phyloP scores from a whole-genome alignment of 2,797 vertebrate genomes.

The Scarus forsteni region DNA sequence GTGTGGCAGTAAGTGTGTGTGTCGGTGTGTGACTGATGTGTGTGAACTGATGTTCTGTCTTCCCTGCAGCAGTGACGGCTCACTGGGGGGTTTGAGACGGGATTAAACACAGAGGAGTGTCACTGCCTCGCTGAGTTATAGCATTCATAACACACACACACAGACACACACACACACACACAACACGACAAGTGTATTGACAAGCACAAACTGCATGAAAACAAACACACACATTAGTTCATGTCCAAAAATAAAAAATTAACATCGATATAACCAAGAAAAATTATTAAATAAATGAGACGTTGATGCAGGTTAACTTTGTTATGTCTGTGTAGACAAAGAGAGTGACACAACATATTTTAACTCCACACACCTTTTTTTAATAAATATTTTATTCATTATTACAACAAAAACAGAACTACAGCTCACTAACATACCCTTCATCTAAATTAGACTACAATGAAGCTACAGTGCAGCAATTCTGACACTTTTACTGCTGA shows the following conservation, averaged over 20 bases:
- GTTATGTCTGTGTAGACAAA: too few species aligned
- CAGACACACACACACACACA: conserved; percentile 54
- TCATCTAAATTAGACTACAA: too few species aligned
- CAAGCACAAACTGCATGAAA: conserved; percentile 17
- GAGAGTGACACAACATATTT: too few species aligned
- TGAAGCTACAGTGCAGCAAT: too few species aligned
- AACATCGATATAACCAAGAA: too few species aligned
- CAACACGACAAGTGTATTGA: conserved; percentile 20
- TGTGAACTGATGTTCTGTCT: conserved; percentile 73
- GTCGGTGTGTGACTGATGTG: conserved; percentile 65
- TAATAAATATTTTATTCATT: too few species aligned
- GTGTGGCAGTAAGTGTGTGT: conserved; percentile 3
- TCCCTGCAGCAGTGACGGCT: conserved; percentile 83
- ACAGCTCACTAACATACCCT: too few species aligned
- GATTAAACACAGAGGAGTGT: conserved; percentile 84
- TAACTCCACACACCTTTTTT: too few species aligned
- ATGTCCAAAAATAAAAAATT: conserved; percentile 35
- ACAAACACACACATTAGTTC: conserved; percentile 40
- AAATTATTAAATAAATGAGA: too few species aligned
- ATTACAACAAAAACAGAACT: too few species aligned
- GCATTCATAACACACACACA: conserved; percentile 84
- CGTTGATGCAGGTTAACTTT: too few species aligned
- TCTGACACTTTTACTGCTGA: too few species aligned
- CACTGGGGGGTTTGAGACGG: conserved; percentile 82
- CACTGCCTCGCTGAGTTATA: conserved; percentile 84